Base-by-base conservation (phyloP, 2,113 vertebrate species). In the Plotosus lineatus region DNA sequence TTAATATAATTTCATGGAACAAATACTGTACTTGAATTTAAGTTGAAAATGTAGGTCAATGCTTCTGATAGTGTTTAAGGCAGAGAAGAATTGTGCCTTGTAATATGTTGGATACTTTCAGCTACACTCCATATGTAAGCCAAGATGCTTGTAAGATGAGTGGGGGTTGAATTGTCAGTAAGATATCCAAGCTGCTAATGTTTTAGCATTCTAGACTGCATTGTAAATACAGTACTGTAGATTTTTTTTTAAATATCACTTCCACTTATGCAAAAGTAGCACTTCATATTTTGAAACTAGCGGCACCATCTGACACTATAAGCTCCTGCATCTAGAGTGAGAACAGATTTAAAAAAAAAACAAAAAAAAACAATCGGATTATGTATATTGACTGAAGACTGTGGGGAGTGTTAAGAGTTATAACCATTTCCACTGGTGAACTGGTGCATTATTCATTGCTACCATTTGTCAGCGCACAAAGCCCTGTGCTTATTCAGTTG, bases 101-200 rank as follows among this genome's bases (percentile, higher is more conserved):
- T 78, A 71, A 73, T 33, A 28, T 78, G 33, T 36, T 63, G 28
- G 51, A 65, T 82, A 69, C 74, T 74, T 42, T 82, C 58, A 7
- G 66, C 86, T 86, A 82, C 72, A 85, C 77, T 71, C 61, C 12
- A 60, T 77, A 56, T 86, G 84, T 86, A 75, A 88, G 83, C 84
- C 83, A 15, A 38, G 46, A 38, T 48, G 12, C 38, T 21, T 63
- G 56, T n/a, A 21, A 74, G 58, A 68, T 31, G 51, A 75, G 19
- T 0, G 1, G 21, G 4, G 14, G 36, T n/a, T n/a, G 2, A 44
- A 23, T 15, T 31, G 1, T 68, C 79, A 9, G 10, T 26, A 61
- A 61, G 12, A 4, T 28, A 12, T 68, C 19, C 46, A 33, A 42
- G 8, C 3, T 61, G 31, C 7, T 71, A 3, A 40, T 73, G 15